Base-by-base conservation (phyloP, 2,888 invertebrate genomes). In the Ethmia dodecea region DNA sequence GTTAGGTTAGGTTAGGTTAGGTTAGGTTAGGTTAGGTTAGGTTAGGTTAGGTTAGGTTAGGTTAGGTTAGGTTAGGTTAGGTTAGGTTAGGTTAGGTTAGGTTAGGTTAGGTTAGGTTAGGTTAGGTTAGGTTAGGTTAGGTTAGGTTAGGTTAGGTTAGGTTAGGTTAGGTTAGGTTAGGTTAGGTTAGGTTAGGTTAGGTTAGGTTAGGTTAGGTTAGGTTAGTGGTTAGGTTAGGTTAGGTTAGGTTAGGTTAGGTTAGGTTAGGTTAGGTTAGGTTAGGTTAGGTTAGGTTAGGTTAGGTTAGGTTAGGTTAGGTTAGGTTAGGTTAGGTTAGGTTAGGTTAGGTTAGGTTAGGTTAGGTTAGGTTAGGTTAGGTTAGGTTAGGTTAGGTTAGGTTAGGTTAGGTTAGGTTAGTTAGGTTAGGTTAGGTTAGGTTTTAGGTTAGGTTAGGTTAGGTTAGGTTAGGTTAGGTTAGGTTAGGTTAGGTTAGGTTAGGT, bases 201-300 rank as follows among this genome's bases (percentile, higher is more conserved):
- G n/a, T n/a, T n/a, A n/a, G n/a, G n/a, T 39, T 42, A 43, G 45
- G 47, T 45, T 47, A 39, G 43, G 45, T 47, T 47, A 45, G 43
- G 42, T 45, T 44, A 43, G 43, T n/a, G n/a, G 48, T 44, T 44
- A 45, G 45, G 44, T 45, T 45, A 43, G 42, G 41, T 41, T 43
- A 42, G 41, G 40, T 40, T 43, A 43, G 42, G 45, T 38, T 44
- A 37, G 38, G 38, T 40, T 42, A 38, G 43, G 47, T 47, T 47
- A 42, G 47, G 47, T 43, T 42, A 40, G 43, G 43, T 42, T 47
- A 42, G 43, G 47, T 47, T 47, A 41, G 43, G 45, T 43, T 43
- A 40, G 45, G 40, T 46, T 39, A 41, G 46, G 46, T 43, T 46
- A 39, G 43, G 43, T 46, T 43, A 41, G 41, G 46, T 43, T 46